Percentiles rank a stretch among this genome's conserved stretches.
Conservation (phyloP, 2,888 invertebrate genomes). For the Tetrapedia diversipes region DNA sequence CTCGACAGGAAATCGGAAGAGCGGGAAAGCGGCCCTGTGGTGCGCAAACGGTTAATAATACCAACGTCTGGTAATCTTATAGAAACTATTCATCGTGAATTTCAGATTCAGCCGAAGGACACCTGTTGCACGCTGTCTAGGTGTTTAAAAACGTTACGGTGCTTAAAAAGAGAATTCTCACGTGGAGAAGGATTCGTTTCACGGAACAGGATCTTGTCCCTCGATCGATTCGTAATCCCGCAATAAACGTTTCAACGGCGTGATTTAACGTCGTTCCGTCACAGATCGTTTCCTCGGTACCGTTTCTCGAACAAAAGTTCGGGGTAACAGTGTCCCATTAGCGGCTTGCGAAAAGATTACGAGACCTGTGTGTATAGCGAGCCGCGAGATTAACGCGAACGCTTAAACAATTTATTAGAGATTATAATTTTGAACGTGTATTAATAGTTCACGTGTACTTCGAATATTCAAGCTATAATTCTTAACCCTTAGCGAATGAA, state of each 20-base stretch:
- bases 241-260: constrained; percentile 17
- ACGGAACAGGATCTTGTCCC: background rate
- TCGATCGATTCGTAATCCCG: constrained; percentile 22
- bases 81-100: background rate
- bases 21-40: no score
- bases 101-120: no score
- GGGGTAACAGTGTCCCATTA: constrained; percentile 31
- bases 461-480: no score
- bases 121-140: no score
- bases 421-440: no score
- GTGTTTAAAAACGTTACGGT: no score
- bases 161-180: background rate
- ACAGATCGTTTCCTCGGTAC: constrained; percentile 15
- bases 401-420: no score
- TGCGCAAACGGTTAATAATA: no score
- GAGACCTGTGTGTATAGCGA: constrained; percentile 18
- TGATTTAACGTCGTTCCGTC: constrained; percentile 36
- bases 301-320: constrained; percentile 34
- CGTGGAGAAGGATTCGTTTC: background rate
- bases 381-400: constrained; percentile 26
- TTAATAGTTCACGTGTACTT: no score
- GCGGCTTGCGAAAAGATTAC: constrained; percentile 41
- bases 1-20: no score
- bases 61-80: no score
- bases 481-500: no score